Conservation (phyloP, 2,888 invertebrate genomes). For the Limnephilus lunatus region DNA sequence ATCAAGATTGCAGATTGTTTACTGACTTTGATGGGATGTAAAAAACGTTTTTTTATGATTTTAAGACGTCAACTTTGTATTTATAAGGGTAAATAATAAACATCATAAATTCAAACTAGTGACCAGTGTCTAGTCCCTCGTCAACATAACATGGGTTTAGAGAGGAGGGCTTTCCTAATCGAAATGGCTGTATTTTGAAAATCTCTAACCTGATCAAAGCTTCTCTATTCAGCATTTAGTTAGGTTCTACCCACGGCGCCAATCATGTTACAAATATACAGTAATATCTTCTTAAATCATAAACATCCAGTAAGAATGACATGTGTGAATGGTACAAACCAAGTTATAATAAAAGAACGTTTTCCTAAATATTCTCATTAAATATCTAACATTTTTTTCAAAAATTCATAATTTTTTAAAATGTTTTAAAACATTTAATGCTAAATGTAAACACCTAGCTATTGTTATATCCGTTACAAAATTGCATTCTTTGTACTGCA, state of each 20-base stretch:
- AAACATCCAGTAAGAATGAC: neutral
- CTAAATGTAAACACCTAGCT: too few relatives aligned
- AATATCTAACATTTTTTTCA: too few relatives aligned
- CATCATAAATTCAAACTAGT: neutral
- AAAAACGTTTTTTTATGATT: neutral
- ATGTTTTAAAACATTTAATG: too few relatives aligned
- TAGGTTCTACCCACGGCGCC: neutral
- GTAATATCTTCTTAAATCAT: neutral
- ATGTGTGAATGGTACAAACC: neutral
- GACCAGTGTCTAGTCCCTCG: neutral
- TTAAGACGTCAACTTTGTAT: neutral
- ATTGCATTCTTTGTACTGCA: too few relatives aligned
- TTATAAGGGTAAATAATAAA: neutral
- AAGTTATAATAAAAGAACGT: neutral
- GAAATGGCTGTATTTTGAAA: neutral
- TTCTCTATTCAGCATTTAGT: neutral
- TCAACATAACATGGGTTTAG: conserved; percentile 16
- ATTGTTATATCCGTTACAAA: too few relatives aligned
- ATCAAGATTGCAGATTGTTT: neutral
- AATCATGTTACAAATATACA: neutral
- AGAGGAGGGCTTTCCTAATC: neutral
- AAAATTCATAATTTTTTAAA: neutral
- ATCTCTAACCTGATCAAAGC: neutral
- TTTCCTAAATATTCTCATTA: neutral
- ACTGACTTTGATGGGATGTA: neutral